These are phyloP conservation scores for Vireo altiloquus DNA, from an alignment of 2,113 vertebrate species.

Conservation along the genomic window DNA sequence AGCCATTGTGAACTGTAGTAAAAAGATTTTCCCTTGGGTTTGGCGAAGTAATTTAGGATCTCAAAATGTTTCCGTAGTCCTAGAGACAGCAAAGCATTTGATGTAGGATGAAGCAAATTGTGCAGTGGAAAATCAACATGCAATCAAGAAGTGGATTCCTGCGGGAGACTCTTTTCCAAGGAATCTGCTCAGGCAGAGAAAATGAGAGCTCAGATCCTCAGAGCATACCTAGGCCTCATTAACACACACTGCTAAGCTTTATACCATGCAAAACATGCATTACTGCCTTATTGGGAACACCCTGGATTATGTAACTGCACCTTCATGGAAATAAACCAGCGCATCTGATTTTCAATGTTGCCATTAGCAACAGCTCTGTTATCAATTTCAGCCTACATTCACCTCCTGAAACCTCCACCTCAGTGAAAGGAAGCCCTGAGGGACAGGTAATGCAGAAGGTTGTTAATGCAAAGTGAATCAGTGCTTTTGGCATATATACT, in stretches of 20 bases:
- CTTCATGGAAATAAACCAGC: neutral
- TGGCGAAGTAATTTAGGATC: neutral
- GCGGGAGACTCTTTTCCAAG: neutral
- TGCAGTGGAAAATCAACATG: neutral
- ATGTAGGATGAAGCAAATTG: neutral
- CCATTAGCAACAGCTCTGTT: conserved; percentile 31
- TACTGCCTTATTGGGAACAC: neutral
- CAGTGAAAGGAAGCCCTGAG: neutral
- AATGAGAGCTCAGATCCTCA: neutral
- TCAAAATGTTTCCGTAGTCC: neutral
- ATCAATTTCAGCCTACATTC: conserved; percentile 9
- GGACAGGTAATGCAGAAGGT: neutral
- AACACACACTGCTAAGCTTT: neutral
- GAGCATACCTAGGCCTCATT: neutral
- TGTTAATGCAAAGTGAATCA: neutral
- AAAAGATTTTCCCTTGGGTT: neutral
- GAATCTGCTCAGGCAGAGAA: neutral
- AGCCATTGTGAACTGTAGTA: neutral
- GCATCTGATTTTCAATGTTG: neutral
- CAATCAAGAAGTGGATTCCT: neutral
- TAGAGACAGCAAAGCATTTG: neutral
- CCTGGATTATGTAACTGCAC: neutral
- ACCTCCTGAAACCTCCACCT: neutral
- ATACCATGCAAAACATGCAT: neutral
- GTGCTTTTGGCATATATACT: neutral